Percentiles rank a stretch among this genome's conserved stretches.
These are phyloP conservation scores for Danaus chrysippus DNA, from an alignment of 2,888 invertebrate genomes.

Conservation along the genomic window DNA sequence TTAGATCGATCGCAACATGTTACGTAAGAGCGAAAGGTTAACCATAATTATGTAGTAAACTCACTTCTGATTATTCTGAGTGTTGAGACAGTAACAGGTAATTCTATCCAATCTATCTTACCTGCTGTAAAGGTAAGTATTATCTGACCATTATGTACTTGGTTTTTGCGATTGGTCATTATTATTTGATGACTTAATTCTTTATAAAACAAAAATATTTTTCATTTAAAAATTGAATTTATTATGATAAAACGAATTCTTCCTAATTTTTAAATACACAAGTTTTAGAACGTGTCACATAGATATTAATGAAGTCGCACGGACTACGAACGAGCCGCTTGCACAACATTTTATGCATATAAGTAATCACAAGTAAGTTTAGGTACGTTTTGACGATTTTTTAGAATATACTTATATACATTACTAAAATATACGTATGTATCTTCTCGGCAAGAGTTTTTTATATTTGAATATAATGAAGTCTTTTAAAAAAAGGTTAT, in stretches of 20 bases:
- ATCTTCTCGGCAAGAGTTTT: no score
- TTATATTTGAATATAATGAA: no score
- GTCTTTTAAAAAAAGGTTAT: no score
- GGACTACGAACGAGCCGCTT: constrained; percentile 5
- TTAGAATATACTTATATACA: no score
- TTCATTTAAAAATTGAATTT: not conserved
- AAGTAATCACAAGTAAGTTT: no score
- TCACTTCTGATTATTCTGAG: not conserved
- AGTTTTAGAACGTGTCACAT: constrained; percentile 3
- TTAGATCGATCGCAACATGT: constrained; percentile 15
- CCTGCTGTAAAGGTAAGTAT: constrained; percentile 17
- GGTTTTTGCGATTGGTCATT: no score
- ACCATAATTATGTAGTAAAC: constrained; percentile 4
- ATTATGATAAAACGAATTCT: constrained; percentile 1
- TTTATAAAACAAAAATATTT: no score
- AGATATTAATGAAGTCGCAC: constrained; percentile 13
- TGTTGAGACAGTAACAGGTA: not conserved
- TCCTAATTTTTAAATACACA: constrained; percentile 7
- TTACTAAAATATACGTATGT: no score
- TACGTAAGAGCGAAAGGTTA: constrained; percentile 12
- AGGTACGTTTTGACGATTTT: no score
- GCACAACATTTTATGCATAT: no score
- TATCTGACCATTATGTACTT: not conserved
- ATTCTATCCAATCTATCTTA: not conserved
- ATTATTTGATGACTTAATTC: no score